These are phyloP conservation scores for Miopithecus talapoin DNA, from an alignment of 2,797 vertebrate genomes.

Conservation along the genomic window DNA sequence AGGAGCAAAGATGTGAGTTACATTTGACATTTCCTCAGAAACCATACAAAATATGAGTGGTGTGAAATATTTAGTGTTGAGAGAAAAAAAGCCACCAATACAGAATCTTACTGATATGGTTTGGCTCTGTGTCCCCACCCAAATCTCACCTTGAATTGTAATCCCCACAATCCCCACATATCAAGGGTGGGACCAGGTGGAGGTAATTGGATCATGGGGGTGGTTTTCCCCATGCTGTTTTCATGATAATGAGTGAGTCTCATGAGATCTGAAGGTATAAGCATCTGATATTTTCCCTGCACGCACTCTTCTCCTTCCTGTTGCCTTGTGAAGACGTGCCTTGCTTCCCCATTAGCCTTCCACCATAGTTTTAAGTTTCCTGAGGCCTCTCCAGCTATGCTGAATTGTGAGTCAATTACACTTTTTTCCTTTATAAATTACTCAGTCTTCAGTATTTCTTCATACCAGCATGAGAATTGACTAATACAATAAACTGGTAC, in stretches of 20 bases:
- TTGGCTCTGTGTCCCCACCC: not conserved
- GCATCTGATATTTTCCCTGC: not conserved
- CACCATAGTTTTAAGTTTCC: not conserved
- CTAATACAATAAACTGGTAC: no score
- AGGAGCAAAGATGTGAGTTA: not conserved
- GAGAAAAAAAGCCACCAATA: not conserved
- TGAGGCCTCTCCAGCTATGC: not conserved
- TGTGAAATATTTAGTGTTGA: not conserved
- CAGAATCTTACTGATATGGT: not conserved
- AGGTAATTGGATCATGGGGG: not conserved
- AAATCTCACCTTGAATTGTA: not conserved
- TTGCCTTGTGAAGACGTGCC: not conserved
- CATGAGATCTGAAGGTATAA: not conserved
- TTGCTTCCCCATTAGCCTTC: not conserved
- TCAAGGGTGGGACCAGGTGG: not conserved
- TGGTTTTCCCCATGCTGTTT: not conserved
- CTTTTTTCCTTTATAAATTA: not conserved
- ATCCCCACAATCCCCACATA: not conserved
- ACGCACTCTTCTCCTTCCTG: not conserved
- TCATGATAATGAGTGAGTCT: not conserved
- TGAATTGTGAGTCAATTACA: not conserved
- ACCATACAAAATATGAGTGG: not conserved
- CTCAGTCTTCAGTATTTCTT: not conserved
- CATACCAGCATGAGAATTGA: not conserved
- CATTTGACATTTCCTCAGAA: not conserved